A percentile compares a stretch with the other conserved stretches of the same genome.
phyloP scores from a whole-genome alignment of 2,797 vertebrate genomes.

The Molossus molossus region DNA sequence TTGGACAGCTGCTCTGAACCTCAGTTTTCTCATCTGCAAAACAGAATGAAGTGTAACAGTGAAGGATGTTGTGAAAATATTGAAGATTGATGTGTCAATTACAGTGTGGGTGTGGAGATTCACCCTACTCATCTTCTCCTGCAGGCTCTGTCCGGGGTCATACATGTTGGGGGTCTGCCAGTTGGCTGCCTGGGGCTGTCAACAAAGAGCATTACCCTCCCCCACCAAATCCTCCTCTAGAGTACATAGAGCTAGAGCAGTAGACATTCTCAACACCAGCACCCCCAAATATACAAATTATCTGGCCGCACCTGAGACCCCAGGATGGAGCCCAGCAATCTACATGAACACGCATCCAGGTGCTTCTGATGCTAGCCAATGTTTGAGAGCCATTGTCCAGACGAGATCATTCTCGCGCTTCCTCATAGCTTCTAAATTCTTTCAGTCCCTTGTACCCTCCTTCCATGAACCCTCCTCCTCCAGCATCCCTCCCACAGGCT shows the following conservation, averaged over 20 bases:
- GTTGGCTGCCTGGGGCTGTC: neutral
- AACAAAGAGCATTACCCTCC: neutral
- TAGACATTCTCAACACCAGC: neutral
- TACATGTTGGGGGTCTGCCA: neutral
- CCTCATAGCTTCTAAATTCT: neutral
- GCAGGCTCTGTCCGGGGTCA: too few relatives aligned
- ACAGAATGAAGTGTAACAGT: neutral
- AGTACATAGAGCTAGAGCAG: neutral
- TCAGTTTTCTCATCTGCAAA: neutral
- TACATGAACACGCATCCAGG: neutral
- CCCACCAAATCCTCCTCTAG: neutral
- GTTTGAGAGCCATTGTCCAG: neutral
- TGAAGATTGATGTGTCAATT: neutral
- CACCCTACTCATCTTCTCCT: neutral
- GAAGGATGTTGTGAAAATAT: neutral
- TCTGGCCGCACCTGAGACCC: neutral
- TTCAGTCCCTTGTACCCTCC: neutral
- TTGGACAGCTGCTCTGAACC: neutral
- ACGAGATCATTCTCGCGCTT: neutral
- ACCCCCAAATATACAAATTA: neutral
- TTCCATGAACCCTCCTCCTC: too few relatives aligned
- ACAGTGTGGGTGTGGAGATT: fast-evolving
- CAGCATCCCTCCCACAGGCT: neutral
- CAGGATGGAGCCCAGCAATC: neutral
- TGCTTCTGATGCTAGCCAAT: too few relatives aligned